Evolutionary conservation across 2,888 invertebrate genomes (phyloP).

Genomic region (Iselma pallidipennis): DNA sequence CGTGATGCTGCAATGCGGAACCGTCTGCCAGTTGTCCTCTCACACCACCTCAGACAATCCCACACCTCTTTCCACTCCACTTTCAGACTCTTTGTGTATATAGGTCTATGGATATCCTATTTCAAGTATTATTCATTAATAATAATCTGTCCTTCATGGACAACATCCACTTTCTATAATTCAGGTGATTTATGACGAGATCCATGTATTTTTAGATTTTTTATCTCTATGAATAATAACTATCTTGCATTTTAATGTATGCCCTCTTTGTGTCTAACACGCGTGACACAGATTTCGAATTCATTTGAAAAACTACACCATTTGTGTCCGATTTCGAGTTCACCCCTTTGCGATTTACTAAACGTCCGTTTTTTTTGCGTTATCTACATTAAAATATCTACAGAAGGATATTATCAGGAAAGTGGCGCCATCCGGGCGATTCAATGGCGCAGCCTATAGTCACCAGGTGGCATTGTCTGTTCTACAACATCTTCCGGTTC

Average conservation of each 20-base stretch:
- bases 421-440: conserved; percentile 25
- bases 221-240: no score
- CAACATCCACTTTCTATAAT: no score
- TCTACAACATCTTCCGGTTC: conserved; percentile 23
- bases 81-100: conserved; percentile 4
- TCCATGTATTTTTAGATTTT: no score
- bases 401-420: conserved; percentile 1
- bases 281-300: no score
- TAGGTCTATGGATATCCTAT: neutral
- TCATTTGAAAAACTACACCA: no score
- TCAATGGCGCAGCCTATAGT: conserved; percentile 6
- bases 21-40: conserved; percentile 22
- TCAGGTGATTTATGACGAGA: no score
- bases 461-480: conserved; percentile 39
- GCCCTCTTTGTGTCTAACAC: no score
- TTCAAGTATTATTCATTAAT: neutral
- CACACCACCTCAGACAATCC: conserved; percentile 11
- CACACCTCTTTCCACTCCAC: conserved; percentile 8
- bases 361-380: neutral
- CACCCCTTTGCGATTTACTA: no score
- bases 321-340: no score
- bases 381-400: neutral
- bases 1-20: conserved; percentile 40
- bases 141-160: neutral
- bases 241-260: no score